Evolutionary conservation across 2,113 vertebrate genomes (phyloP).

Genomic region (Siphamia tubifer): DNA sequence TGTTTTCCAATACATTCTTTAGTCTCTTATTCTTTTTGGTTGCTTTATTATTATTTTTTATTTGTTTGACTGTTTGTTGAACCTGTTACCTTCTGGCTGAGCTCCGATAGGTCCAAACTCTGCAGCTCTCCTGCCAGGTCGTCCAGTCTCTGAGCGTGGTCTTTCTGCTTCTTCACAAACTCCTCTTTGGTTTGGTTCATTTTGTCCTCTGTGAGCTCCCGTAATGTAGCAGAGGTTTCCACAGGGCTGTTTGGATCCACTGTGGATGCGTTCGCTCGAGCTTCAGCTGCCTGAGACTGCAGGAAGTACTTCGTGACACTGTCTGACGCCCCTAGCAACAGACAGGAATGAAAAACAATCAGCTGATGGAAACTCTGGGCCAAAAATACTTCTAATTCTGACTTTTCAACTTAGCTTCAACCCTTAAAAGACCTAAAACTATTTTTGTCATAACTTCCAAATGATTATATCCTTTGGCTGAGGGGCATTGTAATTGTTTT

Average conservation of each 20-base stretch:
- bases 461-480: too few relatives aligned
- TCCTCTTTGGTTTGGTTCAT: constrained; percentile 80
- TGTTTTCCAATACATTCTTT: too few relatives aligned
- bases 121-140: constrained; percentile 91
- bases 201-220: constrained; percentile 83
- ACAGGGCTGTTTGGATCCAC: constrained; percentile 72
- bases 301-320: constrained; percentile 91
- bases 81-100: constrained; percentile 67
- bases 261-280: constrained; percentile 86
- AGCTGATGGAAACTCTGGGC: neutral
- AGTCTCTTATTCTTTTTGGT: too few relatives aligned
- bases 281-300: constrained; percentile 88
- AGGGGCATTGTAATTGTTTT: too few relatives aligned
- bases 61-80: too few relatives aligned
- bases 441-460: too few relatives aligned
- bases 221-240: constrained; percentile 77
- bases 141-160: constrained; percentile 87
- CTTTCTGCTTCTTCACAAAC: constrained; percentile 84
- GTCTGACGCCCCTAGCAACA: constrained; percentile 86
- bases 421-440: too few relatives aligned
- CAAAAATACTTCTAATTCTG: too few relatives aligned
- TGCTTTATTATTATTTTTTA: too few relatives aligned
- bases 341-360: neutral
- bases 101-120: constrained; percentile 86
- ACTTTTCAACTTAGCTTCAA: too few relatives aligned